These are phyloP conservation scores for Aramus guarauna DNA, from an alignment of 2,113 vertebrate species.

Conservation along the genomic window DNA sequence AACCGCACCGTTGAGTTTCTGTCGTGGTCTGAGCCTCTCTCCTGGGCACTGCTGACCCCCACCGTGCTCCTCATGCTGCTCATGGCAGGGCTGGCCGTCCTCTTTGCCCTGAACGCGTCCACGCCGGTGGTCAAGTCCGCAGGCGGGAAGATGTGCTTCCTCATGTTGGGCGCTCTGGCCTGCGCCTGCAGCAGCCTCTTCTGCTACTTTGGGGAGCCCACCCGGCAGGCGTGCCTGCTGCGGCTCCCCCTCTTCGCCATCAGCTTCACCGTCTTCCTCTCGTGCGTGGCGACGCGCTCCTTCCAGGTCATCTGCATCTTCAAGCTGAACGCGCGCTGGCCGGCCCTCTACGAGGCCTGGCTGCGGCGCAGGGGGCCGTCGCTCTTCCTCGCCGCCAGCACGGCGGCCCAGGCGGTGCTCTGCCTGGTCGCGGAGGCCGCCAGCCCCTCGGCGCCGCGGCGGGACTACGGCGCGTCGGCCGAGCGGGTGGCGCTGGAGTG, in stretches of 20 bases:
- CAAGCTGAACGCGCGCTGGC: constrained; percentile 79
- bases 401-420: constrained; percentile 59
- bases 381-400: constrained; percentile 64
- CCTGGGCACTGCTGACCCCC: constrained; percentile 61
- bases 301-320: constrained; percentile 88
- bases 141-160: constrained; percentile 81
- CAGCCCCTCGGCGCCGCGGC: constrained; percentile 51
- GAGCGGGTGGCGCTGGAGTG: constrained; percentile 76
- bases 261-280: constrained; percentile 77
- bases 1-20: constrained; percentile 71
- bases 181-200: constrained; percentile 72
- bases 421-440: constrained; percentile 25
- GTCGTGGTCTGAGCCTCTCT: constrained; percentile 59
- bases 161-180: constrained; percentile 81
- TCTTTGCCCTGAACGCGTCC: constrained; percentile 76
- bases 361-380: constrained; percentile 73
- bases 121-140: constrained; percentile 86
- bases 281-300: constrained; percentile 79
- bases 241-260: constrained; percentile 67
- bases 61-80: constrained; percentile 56
- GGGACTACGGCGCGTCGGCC: constrained; percentile 33
- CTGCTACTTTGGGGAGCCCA: constrained; percentile 79
- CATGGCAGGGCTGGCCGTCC: constrained; percentile 16
- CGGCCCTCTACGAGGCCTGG: constrained; percentile 74
- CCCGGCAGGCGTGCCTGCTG: constrained; percentile 59